Evolutionary conservation across 2,797 vertebrate species (phyloP).

Genomic region (Gymnoscopelus microlampas): DNA sequence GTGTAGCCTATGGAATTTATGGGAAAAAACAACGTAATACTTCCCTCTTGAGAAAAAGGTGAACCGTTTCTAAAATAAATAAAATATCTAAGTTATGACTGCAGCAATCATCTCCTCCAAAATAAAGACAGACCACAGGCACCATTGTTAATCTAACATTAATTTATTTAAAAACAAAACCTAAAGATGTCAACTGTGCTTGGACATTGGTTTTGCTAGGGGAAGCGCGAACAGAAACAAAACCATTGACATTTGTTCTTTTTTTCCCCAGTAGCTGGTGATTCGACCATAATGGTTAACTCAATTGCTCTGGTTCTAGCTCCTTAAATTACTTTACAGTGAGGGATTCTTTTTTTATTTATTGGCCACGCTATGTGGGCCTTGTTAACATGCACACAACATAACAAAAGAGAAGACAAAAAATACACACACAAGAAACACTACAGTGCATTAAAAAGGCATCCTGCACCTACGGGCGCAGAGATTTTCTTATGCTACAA

Average conservation of each 20-base stretch:
- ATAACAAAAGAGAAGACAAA: conserved; percentile 33
- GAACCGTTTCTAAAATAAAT: too few species aligned
- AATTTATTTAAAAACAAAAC: conserved; percentile 81
- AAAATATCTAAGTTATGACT: too few species aligned
- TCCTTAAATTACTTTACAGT: conserved; percentile 52
- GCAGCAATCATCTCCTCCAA: not conserved
- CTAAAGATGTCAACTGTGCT: conserved; percentile 77
- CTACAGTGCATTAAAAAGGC: conserved; percentile 74
- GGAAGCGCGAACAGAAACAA: conserved; percentile 62
- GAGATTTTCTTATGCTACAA: conserved; percentile 58
- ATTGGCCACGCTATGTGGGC: conserved; percentile 50
- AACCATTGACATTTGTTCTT: conserved; percentile 31
- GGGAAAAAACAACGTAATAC: too few species aligned
- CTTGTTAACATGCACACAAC: conserved; percentile 73
- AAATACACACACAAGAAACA: conserved; percentile 48
- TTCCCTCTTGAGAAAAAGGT: too few species aligned
- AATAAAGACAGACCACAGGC: conserved; percentile 9
- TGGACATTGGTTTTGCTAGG: conserved; percentile 46
- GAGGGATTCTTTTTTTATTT: conserved; percentile 20
- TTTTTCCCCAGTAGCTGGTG: conserved; percentile 71
- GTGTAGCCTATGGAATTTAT: too few species aligned
- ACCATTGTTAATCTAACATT: conserved; percentile 63
- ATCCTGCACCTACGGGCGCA: conserved; percentile 68
- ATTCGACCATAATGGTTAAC: conserved; percentile 55
- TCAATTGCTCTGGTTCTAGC: conserved; percentile 42